Evolutionary conservation across 1,140 invertebrate genomes (phyloP).

Genomic region (Medauroidea extradentata): DNA sequence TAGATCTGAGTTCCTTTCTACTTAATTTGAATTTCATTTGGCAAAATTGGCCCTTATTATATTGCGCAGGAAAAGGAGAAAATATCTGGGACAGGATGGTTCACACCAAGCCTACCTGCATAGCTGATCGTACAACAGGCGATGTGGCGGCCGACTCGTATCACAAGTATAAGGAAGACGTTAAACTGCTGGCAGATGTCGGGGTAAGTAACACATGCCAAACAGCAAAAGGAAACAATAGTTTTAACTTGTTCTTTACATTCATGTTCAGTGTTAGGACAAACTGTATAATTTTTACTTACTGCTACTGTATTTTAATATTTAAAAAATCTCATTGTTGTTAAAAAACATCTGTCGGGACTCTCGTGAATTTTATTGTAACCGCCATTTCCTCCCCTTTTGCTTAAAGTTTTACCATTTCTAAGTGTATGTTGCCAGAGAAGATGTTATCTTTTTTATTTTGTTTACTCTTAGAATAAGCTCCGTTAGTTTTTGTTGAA

Average conservation of each 20-base stretch:
- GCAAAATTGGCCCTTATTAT: too few species aligned
- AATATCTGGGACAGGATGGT: constrained; percentile 37
- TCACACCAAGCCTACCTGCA: constrained; percentile 40
- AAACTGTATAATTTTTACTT: background rate
- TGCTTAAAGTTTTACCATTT: too few species aligned
- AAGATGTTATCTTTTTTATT: too few species aligned
- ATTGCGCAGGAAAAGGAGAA: constrained; percentile 33
- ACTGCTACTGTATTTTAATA: background rate
- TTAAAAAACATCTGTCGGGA: too few species aligned
- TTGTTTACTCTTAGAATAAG: too few species aligned
- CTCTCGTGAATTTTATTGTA: too few species aligned
- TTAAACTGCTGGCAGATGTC: constrained; percentile 20
- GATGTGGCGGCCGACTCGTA: constrained; percentile 57
- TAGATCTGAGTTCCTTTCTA: too few species aligned
- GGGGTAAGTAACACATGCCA: too few species aligned
- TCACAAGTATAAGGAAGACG: constrained; percentile 51
- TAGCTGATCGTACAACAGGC: constrained; percentile 52
- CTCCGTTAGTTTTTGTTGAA: too few species aligned
- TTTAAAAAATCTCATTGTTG: background rate
- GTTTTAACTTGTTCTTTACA: background rate
- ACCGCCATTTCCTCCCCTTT: too few species aligned
- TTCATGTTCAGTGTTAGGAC: background rate
- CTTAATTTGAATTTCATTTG: too few species aligned
- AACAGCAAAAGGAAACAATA: background rate
- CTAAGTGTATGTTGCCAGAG: too few species aligned